Evolutionary conservation across 1,140 invertebrate species (phyloP), one percentile per base, ranked within the genome.

Genomic region (Drosophila paulistorum): DNA sequence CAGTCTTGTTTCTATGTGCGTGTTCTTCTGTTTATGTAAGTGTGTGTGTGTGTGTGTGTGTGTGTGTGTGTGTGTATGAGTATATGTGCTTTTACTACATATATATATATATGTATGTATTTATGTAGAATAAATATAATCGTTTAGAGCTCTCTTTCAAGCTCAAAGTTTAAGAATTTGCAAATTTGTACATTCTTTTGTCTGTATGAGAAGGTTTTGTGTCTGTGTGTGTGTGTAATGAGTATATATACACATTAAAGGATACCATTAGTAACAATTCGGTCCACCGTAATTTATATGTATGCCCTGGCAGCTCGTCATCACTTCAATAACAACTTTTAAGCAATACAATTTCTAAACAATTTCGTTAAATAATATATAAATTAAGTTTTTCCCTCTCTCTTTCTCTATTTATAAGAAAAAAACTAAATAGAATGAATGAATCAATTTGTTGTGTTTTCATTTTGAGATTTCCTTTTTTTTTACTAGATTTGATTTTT

Each of bases 1-100:
- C 81, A 84, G 81, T 84, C 81, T 84, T 84, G 81, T 84, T 84
- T 84, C 81, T 84, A 84, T 84, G 81, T 84, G 81, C 77, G 81
- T 84, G 73, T 81, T 63, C 67, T 57, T 81, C 61, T 79, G 45
- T 58, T 41, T 70, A 39, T 68, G 64, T 64, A 57, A 66, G 70
- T 74, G 35, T 59, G 62, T 69, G 54, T 57, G 71, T 42, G 77
- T 77, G 54, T 58, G 20, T 59, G 17, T 57, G 45, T n/a, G n/a
- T n/a, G n/a, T n/a, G n/a, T n/a, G n/a, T 69, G 54, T 57, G 71
- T 68, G 33, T 65, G 48, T 48, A 7, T 61, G 20, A 65, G 14
- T 59, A n/a, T 69, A n/a, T 54, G 14, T 41, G 71, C 48, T 65
- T 57, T 51, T 71, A 64, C 60, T 77, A 68, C 42, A 65, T 30